Evolutionary conservation across 2,113 vertebrate species (phyloP).

Genomic region (Burhinus oedicnemus): DNA sequence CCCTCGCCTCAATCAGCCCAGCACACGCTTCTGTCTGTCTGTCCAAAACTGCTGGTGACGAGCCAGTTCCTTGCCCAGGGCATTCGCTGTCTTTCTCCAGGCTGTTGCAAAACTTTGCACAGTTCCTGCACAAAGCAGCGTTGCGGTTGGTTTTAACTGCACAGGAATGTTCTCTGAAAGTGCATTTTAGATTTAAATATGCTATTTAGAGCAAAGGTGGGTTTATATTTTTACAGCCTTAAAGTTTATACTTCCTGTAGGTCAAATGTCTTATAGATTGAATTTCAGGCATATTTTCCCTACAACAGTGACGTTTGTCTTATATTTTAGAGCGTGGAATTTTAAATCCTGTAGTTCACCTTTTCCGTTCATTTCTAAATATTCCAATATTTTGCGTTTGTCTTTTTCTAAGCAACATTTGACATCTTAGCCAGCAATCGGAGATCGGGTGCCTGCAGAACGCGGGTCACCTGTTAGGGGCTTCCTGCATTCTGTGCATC

Average conservation of each 20-base stretch:
- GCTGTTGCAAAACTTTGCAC: background rate
- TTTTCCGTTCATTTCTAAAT: background rate
- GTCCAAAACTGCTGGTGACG: fast-evolving
- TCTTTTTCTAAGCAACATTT: background rate
- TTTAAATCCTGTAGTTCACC: background rate
- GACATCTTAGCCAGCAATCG: background rate
- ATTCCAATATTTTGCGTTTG: background rate
- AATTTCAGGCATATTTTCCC: background rate
- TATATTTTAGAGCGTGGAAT: background rate
- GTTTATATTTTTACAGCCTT: background rate
- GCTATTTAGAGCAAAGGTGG: background rate
- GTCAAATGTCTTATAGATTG: background rate
- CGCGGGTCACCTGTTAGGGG: background rate
- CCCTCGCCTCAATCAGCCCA: background rate
- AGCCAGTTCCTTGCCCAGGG: background rate
- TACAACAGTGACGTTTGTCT: background rate
- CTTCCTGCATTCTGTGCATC: background rate
- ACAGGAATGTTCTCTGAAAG: background rate
- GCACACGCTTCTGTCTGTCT: background rate
- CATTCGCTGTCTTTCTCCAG: background rate
- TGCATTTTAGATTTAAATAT: background rate
- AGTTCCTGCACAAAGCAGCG: background rate
- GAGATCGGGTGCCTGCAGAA: background rate
- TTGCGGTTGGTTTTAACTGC: background rate
- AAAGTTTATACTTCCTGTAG: background rate